Conservation (phyloP, 1,140 invertebrate genomes). For the Rhopalosiphum padi region DNA sequence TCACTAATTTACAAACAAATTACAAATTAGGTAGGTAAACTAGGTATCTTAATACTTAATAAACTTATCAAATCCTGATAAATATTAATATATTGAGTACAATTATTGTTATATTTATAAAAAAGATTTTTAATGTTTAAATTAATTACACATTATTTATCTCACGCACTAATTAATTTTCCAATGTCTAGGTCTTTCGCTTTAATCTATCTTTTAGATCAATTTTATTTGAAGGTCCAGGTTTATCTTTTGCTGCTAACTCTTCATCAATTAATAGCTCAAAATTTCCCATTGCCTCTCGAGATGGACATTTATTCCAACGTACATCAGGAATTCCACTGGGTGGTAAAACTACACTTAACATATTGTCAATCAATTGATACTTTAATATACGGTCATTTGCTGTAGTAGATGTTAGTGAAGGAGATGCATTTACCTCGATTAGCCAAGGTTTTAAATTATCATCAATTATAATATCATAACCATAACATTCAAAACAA, state of each 20-base stretch:
- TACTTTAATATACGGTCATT: slow-evolving; percentile 96
- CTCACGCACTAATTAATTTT: background rate
- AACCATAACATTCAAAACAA: slow-evolving; percentile 85
- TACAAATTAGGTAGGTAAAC: background rate
- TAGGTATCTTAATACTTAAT: background rate
- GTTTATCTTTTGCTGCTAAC: slow-evolving; percentile 58
- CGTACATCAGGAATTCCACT: slow-evolving; percentile 89
- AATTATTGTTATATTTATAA: background rate
- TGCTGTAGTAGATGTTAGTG: slow-evolving; percentile 91
- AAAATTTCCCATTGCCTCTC: slow-evolving; percentile 85
- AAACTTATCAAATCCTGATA: background rate
- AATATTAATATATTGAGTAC: background rate
- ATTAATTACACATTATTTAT: background rate
- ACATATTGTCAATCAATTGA: slow-evolving; percentile 93
- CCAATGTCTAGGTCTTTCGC: slow-evolving; percentile 25
- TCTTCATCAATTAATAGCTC: slow-evolving; percentile 89
- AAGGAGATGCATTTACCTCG: slow-evolving; percentile 93
- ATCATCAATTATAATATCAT: slow-evolving; percentile 88
- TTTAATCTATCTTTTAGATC: slow-evolving; percentile 51
- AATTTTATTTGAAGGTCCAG: slow-evolving; percentile 27
- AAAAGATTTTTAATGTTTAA: background rate
- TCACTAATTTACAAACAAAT: background rate
- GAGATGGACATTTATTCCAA: slow-evolving; percentile 86
- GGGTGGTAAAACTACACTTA: slow-evolving; percentile 88
- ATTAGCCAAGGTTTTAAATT: slow-evolving; percentile 86